Percentiles rank a stretch among this genome's conserved stretches.
phyloP scores from a whole-genome alignment of 2,888 invertebrate genomes.

The Boloria selene region DNA sequence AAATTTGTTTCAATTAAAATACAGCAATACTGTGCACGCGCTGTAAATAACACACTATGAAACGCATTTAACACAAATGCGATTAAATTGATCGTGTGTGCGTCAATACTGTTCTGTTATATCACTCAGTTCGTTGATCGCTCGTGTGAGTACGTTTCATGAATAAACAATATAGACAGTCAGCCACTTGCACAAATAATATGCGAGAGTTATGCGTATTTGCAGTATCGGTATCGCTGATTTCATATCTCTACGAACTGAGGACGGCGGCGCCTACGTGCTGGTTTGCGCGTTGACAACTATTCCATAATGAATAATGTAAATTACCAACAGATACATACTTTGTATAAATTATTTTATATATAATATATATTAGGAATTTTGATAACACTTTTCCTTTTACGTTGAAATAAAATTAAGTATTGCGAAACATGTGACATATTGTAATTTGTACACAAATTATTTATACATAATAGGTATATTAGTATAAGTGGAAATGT shows the following conservation, averaged over 20 bases:
- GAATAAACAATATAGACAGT: conserved; percentile 48
- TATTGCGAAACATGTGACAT: too few relatives aligned
- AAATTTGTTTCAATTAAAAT: conserved; percentile 8
- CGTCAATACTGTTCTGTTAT: conserved; percentile 39
- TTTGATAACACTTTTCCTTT: too few relatives aligned
- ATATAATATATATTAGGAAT: too few relatives aligned
- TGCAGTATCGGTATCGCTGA: conserved; percentile 49
- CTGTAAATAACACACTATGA: neutral
- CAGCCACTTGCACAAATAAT: conserved; percentile 46
- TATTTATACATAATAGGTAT: too few relatives aligned
- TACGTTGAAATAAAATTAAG: too few relatives aligned
- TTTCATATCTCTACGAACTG: conserved; percentile 48
- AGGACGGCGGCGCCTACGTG: conserved; percentile 71
- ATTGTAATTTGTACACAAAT: too few relatives aligned
- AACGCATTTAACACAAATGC: conserved; percentile 16
- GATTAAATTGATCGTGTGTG: conserved; percentile 33
- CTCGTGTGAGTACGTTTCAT: conserved; percentile 45
- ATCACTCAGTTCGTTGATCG: conserved; percentile 47
- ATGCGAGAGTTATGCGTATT: conserved; percentile 40
- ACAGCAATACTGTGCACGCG: conserved; percentile 18
- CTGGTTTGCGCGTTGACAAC: conserved; percentile 63
- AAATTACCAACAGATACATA: neutral
- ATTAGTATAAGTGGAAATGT: too few relatives aligned
- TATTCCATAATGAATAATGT: conserved; percentile 13
- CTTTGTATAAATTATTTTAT: neutral